These are phyloP conservation scores for Hippasteria phrygiana DNA, from an alignment of 53 echinoderm and acorn worm species.

Conservation along the genomic window DNA sequence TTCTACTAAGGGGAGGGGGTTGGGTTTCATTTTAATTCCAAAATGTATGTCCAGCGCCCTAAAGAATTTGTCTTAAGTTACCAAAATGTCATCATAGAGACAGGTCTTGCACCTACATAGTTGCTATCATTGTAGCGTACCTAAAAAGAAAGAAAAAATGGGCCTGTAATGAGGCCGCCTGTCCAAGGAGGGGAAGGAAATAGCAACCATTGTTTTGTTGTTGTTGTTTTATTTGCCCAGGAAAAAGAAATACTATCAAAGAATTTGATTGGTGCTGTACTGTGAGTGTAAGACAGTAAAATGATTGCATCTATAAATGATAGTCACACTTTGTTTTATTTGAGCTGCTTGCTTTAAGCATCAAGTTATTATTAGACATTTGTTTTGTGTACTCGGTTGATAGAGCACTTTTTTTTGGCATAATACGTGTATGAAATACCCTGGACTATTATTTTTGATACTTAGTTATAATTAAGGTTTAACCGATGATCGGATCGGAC, in stretches of 20 bases:
- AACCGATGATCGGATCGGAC: too few species aligned
- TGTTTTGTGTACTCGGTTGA: background rate
- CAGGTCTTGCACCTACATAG: too few species aligned
- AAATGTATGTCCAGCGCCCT: too few species aligned
- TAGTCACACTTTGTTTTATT: background rate
- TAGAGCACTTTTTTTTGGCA: background rate
- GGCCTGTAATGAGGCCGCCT: background rate
- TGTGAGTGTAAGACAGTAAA: conserved; percentile 20
- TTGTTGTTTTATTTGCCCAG: background rate
- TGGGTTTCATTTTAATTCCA: too few species aligned
- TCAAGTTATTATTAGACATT: background rate
- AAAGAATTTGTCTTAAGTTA: too few species aligned
- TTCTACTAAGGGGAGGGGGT: too few species aligned
- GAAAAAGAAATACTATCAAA: background rate
- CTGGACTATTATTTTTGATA: conserved; percentile 16
- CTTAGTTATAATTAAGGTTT: conserved; percentile 5
- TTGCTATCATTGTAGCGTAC: too few species aligned
- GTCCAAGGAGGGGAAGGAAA: background rate
- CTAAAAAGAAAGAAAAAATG: background rate
- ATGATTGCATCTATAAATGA: background rate
- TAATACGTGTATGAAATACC: background rate
- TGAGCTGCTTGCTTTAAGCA: background rate
- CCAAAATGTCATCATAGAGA: too few species aligned
- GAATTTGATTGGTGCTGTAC: conserved; percentile 26
- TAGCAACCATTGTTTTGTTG: too few species aligned